phyloP scores from a whole-genome alignment of 35 echinoderm and acorn worm genomes.

The Ptychodera flava region DNA sequence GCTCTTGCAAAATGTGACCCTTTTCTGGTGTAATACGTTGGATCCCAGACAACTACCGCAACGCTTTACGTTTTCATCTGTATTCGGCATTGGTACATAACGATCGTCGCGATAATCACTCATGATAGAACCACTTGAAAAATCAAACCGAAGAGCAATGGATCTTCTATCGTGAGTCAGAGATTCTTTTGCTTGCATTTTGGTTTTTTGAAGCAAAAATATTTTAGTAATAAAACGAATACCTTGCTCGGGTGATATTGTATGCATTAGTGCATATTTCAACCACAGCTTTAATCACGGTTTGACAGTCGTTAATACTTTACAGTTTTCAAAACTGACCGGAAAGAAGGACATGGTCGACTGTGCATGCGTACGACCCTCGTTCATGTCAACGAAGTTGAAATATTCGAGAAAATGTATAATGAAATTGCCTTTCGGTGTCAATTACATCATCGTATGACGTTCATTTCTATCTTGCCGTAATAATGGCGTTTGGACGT shows the following conservation, averaged over 20 bases:
- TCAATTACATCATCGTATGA: not conserved
- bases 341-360: not conserved
- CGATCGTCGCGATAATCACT: not conserved
- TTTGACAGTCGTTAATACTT: no score
- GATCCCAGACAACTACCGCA: not conserved
- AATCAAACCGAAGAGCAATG: no score
- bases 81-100: not conserved
- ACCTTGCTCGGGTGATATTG: no score
- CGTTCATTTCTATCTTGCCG: not conserved
- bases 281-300: no score
- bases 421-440: not conserved
- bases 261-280: no score
- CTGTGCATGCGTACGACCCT: not conserved
- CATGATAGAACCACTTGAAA: no score
- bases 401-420: not conserved
- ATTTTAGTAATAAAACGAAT: no score
- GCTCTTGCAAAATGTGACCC: not conserved
- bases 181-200: no score
- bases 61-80: not conserved
- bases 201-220: no score
- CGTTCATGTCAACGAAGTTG: not conserved
- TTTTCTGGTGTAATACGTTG: not conserved
- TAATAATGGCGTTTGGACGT: not conserved
- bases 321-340: no score
- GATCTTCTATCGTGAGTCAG: no score